Base-by-base conservation (phyloP, 1,140 invertebrate genomes). In the Drosophila fuyamai region DNA sequence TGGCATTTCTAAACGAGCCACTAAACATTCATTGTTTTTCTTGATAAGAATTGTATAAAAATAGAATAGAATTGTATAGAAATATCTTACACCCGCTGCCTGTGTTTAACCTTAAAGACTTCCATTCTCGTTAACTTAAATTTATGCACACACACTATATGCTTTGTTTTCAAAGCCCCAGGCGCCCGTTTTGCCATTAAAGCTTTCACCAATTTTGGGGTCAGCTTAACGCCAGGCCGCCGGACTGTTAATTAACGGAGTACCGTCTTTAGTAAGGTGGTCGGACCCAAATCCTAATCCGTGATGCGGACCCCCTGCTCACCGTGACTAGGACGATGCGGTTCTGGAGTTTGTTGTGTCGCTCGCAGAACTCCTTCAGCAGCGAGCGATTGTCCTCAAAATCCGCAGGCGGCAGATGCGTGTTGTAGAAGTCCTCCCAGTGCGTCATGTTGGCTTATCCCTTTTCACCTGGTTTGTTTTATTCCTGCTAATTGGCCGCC, bases 381-480 rank as follows among this genome's bases (percentile, higher is more conserved):
- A 95, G 78, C n/a, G 93, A 93, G 61, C 95, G 94, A 86, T 95
- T 96, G 81, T 95, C 94, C 82, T 95, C 94, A 76, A 96, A 96
- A 93, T 96, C 95, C 13, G 94, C 93, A 18, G 97, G 97, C 36
- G 95, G 94, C 81, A 96, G 93, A 92, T 96, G 95, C 54, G 94
- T 95, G 27, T 95, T 94, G 92, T 96, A 97, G 93, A 97, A 97
- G 85, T 96, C 95, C 93, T 97, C 95, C 96, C 96, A 97, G 78
- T 93, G 92, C 79, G 86, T 88, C 91, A 92, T 92, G 38, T 40
- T 72, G 36, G 36, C 36, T 23, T 41, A 67, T 67, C 59, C 60
- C 48, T 67, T 48, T 36, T 44, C 14, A 41, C 3, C n/a, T 60
- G 44, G 61, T 44, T 16, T 32, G 12, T n/a, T n/a, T 29, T 29